A percentile compares a stretch with the other conserved stretches of the same genome.
These are phyloP conservation scores for Falco novaeseelandiae DNA, from an alignment of 2,797 vertebrate genomes.

Conservation along the genomic window DNA sequence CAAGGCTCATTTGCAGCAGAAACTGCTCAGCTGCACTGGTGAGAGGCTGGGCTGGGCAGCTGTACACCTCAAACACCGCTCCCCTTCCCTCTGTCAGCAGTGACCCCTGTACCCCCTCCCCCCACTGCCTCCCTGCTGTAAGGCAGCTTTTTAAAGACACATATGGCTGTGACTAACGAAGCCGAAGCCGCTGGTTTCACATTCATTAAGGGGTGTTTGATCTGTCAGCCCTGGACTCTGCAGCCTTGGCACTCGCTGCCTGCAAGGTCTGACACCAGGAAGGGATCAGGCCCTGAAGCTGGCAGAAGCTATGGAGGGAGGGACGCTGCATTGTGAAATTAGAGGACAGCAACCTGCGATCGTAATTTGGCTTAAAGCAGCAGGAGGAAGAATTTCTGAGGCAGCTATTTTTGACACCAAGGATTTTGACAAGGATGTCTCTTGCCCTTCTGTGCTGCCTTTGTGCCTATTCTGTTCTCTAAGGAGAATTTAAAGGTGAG, in stretches of 20 bases:
- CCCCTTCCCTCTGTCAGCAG: neutral
- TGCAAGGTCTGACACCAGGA: neutral
- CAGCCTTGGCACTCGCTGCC: neutral
- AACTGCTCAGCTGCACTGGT: neutral
- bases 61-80: neutral
- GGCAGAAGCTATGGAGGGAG: neutral
- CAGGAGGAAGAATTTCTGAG: neutral
- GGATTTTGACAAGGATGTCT: neutral
- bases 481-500: constrained; percentile 21
- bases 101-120: neutral
- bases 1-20: neutral
- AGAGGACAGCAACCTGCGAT: neutral
- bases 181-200: neutral
- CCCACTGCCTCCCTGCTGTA: neutral
- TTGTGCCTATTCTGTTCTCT: neutral
- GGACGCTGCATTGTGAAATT: neutral
- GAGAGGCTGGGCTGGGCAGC: neutral
- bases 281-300: neutral
- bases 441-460: constrained; percentile 1
- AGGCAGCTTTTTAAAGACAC: neutral
- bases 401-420: constrained; percentile 41
- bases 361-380: neutral
- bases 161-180: neutral
- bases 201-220: neutral
- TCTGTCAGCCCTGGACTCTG: neutral